Evolutionary conservation across 2,888 invertebrate genomes (phyloP).

Genomic region (Agrochola lota): DNA sequence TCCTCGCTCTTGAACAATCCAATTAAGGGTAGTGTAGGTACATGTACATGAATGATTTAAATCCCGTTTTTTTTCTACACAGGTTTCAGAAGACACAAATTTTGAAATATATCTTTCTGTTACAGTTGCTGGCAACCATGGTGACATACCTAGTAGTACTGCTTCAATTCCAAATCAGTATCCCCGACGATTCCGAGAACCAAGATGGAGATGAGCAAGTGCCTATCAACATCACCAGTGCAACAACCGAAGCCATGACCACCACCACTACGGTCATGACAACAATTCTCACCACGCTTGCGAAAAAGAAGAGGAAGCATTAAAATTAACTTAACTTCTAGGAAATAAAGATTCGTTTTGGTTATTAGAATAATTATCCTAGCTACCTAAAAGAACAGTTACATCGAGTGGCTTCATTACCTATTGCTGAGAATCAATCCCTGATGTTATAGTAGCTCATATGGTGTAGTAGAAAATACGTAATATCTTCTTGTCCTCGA

Average conservation of each 20-base stretch:
- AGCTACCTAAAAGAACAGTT: background rate
- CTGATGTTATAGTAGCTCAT: background rate
- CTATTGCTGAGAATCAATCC: conserved; percentile 9
- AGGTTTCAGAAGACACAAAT: background rate
- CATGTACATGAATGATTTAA: background rate
- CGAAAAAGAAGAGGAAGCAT: conserved; percentile 83
- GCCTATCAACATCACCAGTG: conserved; percentile 65
- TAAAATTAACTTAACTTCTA: conserved; percentile 54
- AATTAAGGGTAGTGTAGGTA: background rate
- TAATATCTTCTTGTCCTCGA: background rate
- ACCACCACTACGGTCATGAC: conserved; percentile 77
- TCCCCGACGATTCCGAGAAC: conserved; percentile 90
- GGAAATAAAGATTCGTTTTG: background rate
- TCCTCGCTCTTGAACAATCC: background rate
- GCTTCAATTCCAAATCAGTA: conserved; percentile 94
- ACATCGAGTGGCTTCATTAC: background rate
- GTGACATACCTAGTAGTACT: conserved; percentile 94
- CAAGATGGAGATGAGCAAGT: conserved; percentile 61
- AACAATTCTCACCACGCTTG: conserved; percentile 81
- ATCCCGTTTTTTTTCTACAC: background rate
- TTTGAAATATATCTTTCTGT: conserved; percentile 57
- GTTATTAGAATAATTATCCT: background rate
- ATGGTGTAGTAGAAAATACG: background rate
- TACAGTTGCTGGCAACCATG: conserved; percentile 93
- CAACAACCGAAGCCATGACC: conserved; percentile 72